A percentile compares a stretch with the other conserved stretches of the same genome.
phyloP scores from a whole-genome alignment of 2,797 vertebrate genomes.

The Galagoides demidoff region DNA sequence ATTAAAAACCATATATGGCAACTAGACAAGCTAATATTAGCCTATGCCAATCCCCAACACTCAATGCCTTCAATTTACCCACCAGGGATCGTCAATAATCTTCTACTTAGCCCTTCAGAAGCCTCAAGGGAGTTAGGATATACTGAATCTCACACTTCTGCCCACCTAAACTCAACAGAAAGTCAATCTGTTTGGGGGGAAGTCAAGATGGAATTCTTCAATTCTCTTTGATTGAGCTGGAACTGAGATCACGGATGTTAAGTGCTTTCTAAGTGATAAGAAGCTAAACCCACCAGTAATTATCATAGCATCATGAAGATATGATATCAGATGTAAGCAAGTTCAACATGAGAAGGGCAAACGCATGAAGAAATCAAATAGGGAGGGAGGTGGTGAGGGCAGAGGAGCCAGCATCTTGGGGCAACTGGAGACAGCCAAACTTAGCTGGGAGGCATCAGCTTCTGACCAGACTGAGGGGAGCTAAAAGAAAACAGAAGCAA shows the following conservation, averaged over 20 bases:
- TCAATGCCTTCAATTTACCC: constrained; percentile 61
- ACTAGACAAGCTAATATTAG: constrained; percentile 26
- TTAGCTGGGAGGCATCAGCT: constrained; percentile 48
- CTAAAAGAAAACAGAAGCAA: constrained; percentile 41
- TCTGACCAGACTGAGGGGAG: neutral
- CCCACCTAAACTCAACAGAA: constrained; percentile 14
- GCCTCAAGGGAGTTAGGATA: constrained; percentile 3
- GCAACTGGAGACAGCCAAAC: neutral
- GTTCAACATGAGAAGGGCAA: neutral
- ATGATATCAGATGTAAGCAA: neutral
- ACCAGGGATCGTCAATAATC: constrained; percentile 52
- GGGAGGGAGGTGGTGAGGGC: neutral
- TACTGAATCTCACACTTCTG: neutral
- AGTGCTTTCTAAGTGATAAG: constrained; percentile 37
- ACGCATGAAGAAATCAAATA: constrained; percentile 4
- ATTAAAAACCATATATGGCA: neutral
- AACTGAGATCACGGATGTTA: constrained; percentile 1
- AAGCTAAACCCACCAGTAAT: constrained; percentile 25
- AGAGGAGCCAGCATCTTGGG: constrained; percentile 23
- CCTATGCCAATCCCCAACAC: constrained; percentile 30
- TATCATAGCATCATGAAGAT: neutral
- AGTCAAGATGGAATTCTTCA: constrained; percentile 25
- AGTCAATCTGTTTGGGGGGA: neutral
- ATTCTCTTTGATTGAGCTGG: constrained; percentile 11
- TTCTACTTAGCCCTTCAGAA: constrained; percentile 31